Evolutionary conservation across 1,140 invertebrate species (phyloP).

Genomic region (Diplogasteroides magnus): DNA sequence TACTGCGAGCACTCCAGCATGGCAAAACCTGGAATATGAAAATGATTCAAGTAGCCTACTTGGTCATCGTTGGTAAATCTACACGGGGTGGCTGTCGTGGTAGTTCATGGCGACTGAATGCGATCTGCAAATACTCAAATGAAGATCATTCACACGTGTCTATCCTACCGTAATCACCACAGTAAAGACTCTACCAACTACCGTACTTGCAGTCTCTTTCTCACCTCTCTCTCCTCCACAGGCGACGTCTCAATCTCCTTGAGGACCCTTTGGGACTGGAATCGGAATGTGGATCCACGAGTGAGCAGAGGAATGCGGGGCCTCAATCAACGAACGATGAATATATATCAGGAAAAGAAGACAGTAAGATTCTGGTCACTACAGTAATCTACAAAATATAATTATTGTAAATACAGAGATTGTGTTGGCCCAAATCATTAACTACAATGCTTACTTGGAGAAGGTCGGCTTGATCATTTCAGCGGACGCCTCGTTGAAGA

Average conservation of each 20-base stretch:
- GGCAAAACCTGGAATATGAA: neutral
- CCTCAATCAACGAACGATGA: conserved; percentile 6
- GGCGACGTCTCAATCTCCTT: neutral
- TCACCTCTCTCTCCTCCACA: neutral
- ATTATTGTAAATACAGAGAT: neutral
- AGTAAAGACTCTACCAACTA: too few relatives aligned
- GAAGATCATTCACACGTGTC: too few relatives aligned
- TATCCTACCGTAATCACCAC: too few relatives aligned
- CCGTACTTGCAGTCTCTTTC: too few relatives aligned
- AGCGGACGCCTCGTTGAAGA: conserved; percentile 43
- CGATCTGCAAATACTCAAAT: neutral
- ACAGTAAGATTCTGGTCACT: neutral
- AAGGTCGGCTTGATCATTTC: conserved; percentile 42
- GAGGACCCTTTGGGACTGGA: conserved; percentile 25
- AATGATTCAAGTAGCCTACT: neutral
- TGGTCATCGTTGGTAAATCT: neutral
- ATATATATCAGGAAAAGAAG: neutral
- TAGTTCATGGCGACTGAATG: neutral
- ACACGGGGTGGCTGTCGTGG: neutral
- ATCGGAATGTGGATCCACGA: conserved; percentile 37
- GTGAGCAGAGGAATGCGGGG: conserved; percentile 34
- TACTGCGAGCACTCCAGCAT: neutral
- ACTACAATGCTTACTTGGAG: conserved; percentile 37
- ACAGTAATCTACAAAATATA: neutral
- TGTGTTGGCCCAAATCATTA: neutral